Evolutionary conservation across 2,113 vertebrate genomes (phyloP).

Genomic region (Brachyhypopomus occidentalis): DNA sequence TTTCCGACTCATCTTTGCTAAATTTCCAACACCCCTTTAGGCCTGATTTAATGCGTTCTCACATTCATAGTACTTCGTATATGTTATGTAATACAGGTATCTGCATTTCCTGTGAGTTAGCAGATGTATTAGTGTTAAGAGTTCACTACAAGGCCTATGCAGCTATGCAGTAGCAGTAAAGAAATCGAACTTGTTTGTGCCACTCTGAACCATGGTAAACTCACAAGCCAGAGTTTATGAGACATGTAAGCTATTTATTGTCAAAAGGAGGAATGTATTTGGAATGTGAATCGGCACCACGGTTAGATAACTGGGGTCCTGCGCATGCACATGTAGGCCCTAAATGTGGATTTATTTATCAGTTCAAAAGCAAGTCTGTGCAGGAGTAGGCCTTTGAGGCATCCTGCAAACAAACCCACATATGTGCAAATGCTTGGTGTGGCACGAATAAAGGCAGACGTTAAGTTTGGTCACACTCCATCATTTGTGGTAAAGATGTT

Average conservation of each 20-base stretch:
- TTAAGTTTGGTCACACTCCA: neutral
- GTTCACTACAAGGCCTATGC: conserved; percentile 1
- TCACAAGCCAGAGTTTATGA: conserved; percentile 16
- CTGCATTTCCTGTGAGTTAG: conserved; percentile 34
- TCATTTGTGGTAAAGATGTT: neutral
- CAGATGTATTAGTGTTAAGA: conserved; percentile 23
- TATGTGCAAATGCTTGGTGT: neutral
- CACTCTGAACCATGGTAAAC: conserved; percentile 3
- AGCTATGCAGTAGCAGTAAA: neutral
- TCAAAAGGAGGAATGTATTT: conserved; percentile 11
- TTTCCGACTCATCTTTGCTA: no score
- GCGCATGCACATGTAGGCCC: neutral
- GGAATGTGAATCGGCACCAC: neutral
- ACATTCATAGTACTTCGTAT: neutral
- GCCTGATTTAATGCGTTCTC: neutral
- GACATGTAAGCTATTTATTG: neutral
- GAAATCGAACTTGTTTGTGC: conserved; percentile 29
- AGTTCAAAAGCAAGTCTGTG: neutral
- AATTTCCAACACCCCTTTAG: no score
- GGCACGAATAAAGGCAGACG: neutral
- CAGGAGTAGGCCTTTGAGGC: neutral
- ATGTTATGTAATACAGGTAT: neutral
- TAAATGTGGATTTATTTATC: neutral
- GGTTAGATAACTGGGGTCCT: conserved; percentile 7
- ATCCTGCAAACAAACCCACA: neutral